phyloP scores from a whole-genome alignment of 2,113 vertebrate species.

The Machaerirhynchus nigripectus region DNA sequence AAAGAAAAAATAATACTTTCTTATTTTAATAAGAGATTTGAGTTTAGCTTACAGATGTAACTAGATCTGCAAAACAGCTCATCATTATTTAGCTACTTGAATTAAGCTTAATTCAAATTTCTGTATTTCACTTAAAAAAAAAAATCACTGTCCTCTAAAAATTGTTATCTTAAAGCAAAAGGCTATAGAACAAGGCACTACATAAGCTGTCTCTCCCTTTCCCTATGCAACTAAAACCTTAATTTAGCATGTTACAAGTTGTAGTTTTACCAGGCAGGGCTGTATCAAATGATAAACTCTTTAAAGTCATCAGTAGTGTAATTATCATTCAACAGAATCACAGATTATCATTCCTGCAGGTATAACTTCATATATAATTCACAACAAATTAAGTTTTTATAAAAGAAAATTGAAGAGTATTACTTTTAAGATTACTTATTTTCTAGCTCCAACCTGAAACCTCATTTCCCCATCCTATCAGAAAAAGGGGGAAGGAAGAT shows the following conservation, averaged over 20 bases:
- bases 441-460: not conserved
- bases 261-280: not conserved
- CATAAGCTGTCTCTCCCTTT: not conserved
- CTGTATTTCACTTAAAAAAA: not conserved
- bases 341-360: not conserved
- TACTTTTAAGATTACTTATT: not conserved
- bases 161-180: not conserved
- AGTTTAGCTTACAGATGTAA: not conserved
- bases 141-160: not conserved
- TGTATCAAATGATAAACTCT: not conserved
- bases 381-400: conserved; percentile 10
- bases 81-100: not conserved
- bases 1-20: not conserved
- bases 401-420: not conserved
- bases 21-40: not conserved
- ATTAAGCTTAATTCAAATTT: not conserved
- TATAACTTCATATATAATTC: not conserved
- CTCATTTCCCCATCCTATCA: not conserved
- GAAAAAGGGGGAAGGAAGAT: not conserved
- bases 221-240: not conserved
- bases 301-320: not conserved
- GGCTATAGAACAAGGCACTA: not conserved
- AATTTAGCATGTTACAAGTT: not conserved
- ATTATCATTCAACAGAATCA: not conserved
- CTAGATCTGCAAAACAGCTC: not conserved